Evolutionary conservation across 2,113 vertebrate species (phyloP).

Genomic region (Eurystomus gularis): DNA sequence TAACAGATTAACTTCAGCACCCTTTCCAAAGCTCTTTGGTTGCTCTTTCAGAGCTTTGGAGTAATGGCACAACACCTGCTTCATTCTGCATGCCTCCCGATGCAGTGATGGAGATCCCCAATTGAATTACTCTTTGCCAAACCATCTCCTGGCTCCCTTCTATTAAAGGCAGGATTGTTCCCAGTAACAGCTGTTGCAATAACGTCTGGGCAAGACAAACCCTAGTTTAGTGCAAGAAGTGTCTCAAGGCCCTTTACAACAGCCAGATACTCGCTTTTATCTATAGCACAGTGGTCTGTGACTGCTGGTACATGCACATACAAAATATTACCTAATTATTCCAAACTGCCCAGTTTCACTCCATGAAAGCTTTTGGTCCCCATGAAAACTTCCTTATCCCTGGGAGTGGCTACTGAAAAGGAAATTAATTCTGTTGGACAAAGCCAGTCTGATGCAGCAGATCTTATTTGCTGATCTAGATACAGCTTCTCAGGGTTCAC

Average conservation of each 20-base stretch:
- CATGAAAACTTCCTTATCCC: neutral
- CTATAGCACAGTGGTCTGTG: neutral
- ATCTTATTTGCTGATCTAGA: neutral
- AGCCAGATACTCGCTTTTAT: neutral
- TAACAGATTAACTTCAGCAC: neutral
- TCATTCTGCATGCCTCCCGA: neutral
- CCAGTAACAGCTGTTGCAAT: constrained; percentile 23
- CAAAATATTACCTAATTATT: neutral
- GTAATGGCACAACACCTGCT: neutral
- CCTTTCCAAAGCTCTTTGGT: neutral
- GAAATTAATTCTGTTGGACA: neutral
- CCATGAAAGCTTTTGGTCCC: neutral
- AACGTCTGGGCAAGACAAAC: neutral
- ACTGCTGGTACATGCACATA: neutral
- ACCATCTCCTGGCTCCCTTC: neutral
- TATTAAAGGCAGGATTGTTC: neutral
- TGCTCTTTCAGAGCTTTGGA: neutral
- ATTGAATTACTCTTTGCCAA: neutral
- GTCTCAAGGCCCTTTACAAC: neutral
- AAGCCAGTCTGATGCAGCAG: neutral
- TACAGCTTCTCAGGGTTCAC: neutral
- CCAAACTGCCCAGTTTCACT: neutral
- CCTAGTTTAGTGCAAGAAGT: neutral
- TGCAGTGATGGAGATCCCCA: neutral
- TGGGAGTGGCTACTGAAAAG: neutral